Evolutionary conservation across 2,888 invertebrate species (phyloP), one percentile per base, ranked within the genome.

Genomic region (Melanotus villosus): DNA sequence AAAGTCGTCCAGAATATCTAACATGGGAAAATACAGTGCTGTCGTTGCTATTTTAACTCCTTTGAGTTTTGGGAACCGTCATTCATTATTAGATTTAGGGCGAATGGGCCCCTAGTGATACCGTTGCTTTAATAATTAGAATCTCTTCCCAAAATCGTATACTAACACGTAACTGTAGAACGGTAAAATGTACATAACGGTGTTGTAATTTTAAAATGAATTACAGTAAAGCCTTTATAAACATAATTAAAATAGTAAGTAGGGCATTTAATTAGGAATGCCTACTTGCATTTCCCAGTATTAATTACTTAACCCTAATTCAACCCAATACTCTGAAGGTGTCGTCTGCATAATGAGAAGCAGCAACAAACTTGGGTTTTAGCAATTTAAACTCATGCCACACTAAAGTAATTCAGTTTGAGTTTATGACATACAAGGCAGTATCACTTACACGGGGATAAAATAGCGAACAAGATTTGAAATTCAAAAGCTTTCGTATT

Each of bases 81-180:
- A 52, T 52, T 52, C 52, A 52, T 52, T 52, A 52, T 52, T 52
- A 52, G 52, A 52, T 52, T 52, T 52, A 3, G 32, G 18, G 32
- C 16, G 52, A 52, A 32, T 32, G 52, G 18, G 32, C 52, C 34
- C 52, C 34, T 12, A 16, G 52, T 9, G 52, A 32, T 32, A 34
- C 12, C 32, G 18, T 10, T 19, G 52, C 52, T 30, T 52, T 32
- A 52, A 52, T 52, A 52, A 52, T 52, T 52, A 19, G 3, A 30
- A 52, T 18, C 18, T 19, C 18, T 10, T 30, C 26, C 52, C 30
- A 30, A 34, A 52, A 52, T 52, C 34, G 9, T 18, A 32, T 50
- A 32, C 18, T 16, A n/a, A 32, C 52, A 52, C 32, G 52, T 23
- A 47, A 32, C 16, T 32, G 16, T 16, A 26, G 14, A 12, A 26